Percentiles rank a stretch among this genome's conserved stretches.
Conservation (phyloP, 1,140 invertebrate species). For the Xylocopa sonorina region DNA sequence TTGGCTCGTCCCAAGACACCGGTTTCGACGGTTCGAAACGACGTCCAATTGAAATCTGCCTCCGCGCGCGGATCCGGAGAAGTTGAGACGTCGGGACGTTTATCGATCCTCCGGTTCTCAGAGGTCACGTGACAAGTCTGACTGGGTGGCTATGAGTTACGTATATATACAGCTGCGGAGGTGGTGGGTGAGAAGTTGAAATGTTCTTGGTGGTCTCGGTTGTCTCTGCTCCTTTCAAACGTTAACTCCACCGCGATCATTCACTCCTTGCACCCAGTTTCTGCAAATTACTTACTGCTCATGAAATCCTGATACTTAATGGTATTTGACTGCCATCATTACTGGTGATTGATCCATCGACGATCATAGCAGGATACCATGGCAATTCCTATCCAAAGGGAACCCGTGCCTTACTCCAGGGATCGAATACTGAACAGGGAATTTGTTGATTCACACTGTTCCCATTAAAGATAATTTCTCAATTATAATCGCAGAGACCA, state of each 20-base stretch:
- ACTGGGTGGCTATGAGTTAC: too few relatives aligned
- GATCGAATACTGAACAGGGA: too few relatives aligned
- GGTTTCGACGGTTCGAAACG: neutral
- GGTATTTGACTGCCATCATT: slow-evolving; percentile 56
- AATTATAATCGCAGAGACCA: too few relatives aligned
- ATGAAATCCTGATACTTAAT: slow-evolving; percentile 77
- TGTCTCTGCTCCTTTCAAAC: slow-evolving; percentile 65
- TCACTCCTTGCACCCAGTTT: slow-evolving; percentile 79
- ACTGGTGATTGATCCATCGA: slow-evolving; percentile 36
- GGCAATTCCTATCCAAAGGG: too few relatives aligned
- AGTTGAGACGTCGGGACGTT: too few relatives aligned
- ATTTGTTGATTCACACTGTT: too few relatives aligned
- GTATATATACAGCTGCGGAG: neutral
- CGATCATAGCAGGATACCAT: neutral
- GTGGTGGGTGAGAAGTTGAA: neutral
- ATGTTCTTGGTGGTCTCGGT: neutral
- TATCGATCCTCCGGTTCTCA: too few relatives aligned
- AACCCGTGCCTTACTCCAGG: too few relatives aligned
- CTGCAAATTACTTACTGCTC: slow-evolving; percentile 76
- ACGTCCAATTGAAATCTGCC: neutral
- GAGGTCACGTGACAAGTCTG: too few relatives aligned
- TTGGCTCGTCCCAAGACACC: slow-evolving; percentile 74
- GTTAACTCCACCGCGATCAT: slow-evolving; percentile 79
- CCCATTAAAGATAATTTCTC: too few relatives aligned
- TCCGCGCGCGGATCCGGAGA: too few relatives aligned